Conservation (phyloP, 2,888 invertebrate genomes). For the Thymelicus acteon region DNA sequence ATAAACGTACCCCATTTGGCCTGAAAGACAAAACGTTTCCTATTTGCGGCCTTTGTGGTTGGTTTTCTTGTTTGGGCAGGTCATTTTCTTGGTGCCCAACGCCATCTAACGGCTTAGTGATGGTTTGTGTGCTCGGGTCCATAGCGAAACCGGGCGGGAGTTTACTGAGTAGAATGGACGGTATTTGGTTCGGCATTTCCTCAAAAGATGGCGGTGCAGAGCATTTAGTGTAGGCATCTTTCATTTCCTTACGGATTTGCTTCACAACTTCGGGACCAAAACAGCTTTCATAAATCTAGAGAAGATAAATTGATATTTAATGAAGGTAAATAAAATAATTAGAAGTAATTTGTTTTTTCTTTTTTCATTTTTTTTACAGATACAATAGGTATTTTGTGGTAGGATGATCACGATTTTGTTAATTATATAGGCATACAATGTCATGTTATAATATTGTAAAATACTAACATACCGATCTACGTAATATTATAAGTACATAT, state of each 20-base stretch:
- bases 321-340: too few species aligned
- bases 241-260: conserved; percentile 88
- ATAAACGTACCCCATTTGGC: conserved; percentile 73
- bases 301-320: conserved; percentile 38
- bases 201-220: conserved; percentile 80
- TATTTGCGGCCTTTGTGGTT: conserved; percentile 73
- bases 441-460: too few species aligned
- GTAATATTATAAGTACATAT: too few species aligned
- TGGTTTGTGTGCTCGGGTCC: conserved; percentile 75
- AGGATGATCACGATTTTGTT: too few species aligned
- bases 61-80: conserved; percentile 58
- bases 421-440: too few species aligned
- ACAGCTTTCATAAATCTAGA: conserved; percentile 89
- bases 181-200: conserved; percentile 65
- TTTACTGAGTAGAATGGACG: conserved; percentile 70
- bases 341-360: too few species aligned
- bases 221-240: conserved; percentile 87
- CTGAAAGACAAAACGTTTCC: conserved; percentile 83
- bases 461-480: too few species aligned
- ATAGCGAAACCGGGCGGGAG: conserved; percentile 76
- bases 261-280: conserved; percentile 88
- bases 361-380: too few species aligned
- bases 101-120: conserved; percentile 77
- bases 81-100: conserved; percentile 66
- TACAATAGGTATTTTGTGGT: too few species aligned